Evolutionary conservation across 2,113 vertebrate genomes (phyloP).

Genomic region (Antennarius striatus): DNA sequence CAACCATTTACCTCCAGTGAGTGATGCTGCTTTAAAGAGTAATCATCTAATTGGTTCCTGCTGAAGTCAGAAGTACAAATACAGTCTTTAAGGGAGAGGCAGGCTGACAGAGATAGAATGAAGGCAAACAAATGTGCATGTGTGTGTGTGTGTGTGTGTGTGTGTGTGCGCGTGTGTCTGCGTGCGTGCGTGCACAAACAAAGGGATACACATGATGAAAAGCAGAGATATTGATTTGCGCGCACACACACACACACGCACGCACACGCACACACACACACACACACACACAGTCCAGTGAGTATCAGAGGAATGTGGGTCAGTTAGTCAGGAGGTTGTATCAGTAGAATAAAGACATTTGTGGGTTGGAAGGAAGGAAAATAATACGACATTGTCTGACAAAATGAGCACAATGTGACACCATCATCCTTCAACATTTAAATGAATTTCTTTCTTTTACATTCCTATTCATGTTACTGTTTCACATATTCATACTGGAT

Average conservation of each 20-base stretch:
- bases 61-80: slow-evolving; percentile 41
- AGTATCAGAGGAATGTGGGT: slow-evolving; percentile 72
- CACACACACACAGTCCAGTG: slow-evolving; percentile 33
- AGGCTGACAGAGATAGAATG: slow-evolving; percentile 25
- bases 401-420: slow-evolving; percentile 57
- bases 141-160: neutral
- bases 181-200: neutral
- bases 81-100: slow-evolving; percentile 13
- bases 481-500: slow-evolving; percentile 26
- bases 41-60: slow-evolving; percentile 56
- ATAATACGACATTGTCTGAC: slow-evolving; percentile 52
- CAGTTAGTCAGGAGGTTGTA: slow-evolving; percentile 77
- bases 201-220: slow-evolving; percentile 27
- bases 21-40: slow-evolving; percentile 42
- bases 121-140: slow-evolving; percentile 9
- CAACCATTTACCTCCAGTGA: slow-evolving; percentile 46
- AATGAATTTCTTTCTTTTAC: slow-evolving; percentile 36
- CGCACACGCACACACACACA: too few relatives aligned
- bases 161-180: too few relatives aligned
- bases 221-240: slow-evolving; percentile 29
- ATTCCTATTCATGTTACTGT: slow-evolving; percentile 27
- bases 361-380: slow-evolving; percentile 41
- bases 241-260: too few relatives aligned
- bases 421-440: slow-evolving; percentile 49
- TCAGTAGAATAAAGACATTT: slow-evolving; percentile 68